Evolutionary conservation across 2,888 invertebrate species (phyloP).

Genomic region (Bugula neritina): DNA sequence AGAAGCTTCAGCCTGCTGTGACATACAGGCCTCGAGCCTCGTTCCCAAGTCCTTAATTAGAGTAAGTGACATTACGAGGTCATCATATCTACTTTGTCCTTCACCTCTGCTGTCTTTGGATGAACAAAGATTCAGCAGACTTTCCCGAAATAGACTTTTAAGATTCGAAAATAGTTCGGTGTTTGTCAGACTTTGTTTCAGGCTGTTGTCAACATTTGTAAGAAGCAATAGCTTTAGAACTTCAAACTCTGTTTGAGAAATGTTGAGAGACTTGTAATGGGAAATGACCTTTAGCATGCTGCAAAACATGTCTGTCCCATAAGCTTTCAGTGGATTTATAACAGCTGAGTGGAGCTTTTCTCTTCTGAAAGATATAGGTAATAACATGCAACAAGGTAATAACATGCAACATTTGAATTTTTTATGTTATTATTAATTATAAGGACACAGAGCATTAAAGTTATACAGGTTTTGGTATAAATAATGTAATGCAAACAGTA

Average conservation of each 20-base stretch:
- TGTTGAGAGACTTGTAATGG: not conserved
- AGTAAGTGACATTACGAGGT: not conserved
- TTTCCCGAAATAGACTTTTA: not conserved
- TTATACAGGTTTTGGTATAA: too few relatives aligned
- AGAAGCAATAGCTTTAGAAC: not conserved
- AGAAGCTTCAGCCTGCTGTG: slow-evolving; percentile 29
- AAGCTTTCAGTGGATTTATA: not conserved
- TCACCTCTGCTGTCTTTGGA: not conserved
- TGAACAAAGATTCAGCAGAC: not conserved
- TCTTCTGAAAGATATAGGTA: not conserved
- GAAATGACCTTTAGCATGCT: not conserved
- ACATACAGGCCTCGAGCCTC: slow-evolving; percentile 1
- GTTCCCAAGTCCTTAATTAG: not conserved
- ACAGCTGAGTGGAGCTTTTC: not conserved
- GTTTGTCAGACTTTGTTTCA: not conserved
- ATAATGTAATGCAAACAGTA: too few relatives aligned
- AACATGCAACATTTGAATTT: too few relatives aligned
- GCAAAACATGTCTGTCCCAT: not conserved
- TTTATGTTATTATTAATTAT: too few relatives aligned
- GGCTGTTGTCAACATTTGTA: not conserved
- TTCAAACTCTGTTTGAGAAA: not conserved
- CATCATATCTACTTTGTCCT: slow-evolving; percentile 10
- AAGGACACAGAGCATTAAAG: too few relatives aligned
- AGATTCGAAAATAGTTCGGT: not conserved
- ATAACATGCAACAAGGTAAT: too few relatives aligned